Evolutionary conservation across 1,140 invertebrate genomes (phyloP), one percentile per base, ranked within the genome.

Genomic region (Megathymus violae): DNA sequence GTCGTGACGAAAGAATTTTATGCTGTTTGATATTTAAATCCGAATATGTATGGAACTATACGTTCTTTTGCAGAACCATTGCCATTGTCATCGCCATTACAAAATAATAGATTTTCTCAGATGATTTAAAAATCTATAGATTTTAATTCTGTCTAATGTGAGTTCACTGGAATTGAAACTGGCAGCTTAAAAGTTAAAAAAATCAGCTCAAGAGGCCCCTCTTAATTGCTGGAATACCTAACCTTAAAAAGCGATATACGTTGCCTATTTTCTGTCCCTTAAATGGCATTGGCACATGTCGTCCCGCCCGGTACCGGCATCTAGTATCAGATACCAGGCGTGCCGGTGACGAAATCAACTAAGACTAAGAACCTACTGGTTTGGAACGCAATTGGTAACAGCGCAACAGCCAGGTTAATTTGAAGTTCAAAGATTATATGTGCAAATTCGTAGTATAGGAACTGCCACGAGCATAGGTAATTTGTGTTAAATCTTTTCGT

Each of bases 251-350:
- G 46, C 38, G 38, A 27, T 56, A 56, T 56, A 54, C 54, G 58
- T 41, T 34, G 46, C 51, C 44, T 63, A 69, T 70, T 70, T 67
- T 69, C 27, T 67, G 54, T 48, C 31, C 73, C 76, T 61, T 78
- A 74, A 59, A 76, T 40, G 69, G 71, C 54, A 34, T 67, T 71
- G 61, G 66, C 76, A 78, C 76, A 81, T 79, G 74, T 72, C 69
- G 62, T 61, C 60, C 59, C 61, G 61, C 58, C 65, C 62, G 64
- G 61, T 64, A 48, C 43, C 40, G 58, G 62, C 60, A 52, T 51
- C 60, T 62, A 51, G 38, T 54, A 60, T 71, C 54, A 38, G 66
- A 58, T 62, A 62, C 51, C 62, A 62, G n/a, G 47, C 62, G 61
- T 69, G 36, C 67, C 58, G 62, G 62, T 73, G 65, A 68, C 59